Percentiles rank a stretch among this genome's conserved stretches.
Evolutionary conservation across 2,888 invertebrate species (phyloP).

Genomic region (Lycophotia porphyrea): DNA sequence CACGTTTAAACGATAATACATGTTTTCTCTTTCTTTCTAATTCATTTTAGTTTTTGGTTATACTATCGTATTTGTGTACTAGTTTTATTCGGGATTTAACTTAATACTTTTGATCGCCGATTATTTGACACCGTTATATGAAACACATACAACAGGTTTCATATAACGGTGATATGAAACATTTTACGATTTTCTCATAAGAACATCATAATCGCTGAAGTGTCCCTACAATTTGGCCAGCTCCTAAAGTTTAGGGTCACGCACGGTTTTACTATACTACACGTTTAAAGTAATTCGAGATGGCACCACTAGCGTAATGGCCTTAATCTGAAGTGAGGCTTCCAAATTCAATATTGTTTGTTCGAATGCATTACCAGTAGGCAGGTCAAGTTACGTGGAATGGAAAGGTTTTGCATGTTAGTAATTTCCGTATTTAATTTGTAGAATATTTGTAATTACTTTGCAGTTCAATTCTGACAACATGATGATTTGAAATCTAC

Average conservation of each 20-base stretch:
- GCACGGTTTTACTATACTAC: conserved; percentile 16
- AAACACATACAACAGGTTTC: too few species aligned
- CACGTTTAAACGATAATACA: not conserved
- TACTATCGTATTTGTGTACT: not conserved
- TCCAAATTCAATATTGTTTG: conserved; percentile 60
- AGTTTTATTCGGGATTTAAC: not conserved
- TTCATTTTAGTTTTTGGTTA: not conserved
- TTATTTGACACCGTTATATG: too few species aligned
- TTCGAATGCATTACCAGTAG: conserved; percentile 13
- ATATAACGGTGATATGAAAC: not conserved
- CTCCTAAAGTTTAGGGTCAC: conserved; percentile 33
- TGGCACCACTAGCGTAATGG: conserved; percentile 13
- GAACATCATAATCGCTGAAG: not conserved
- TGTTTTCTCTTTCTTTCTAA: not conserved
- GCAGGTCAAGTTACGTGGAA: not conserved
- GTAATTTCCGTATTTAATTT: not conserved
- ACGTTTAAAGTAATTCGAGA: conserved; percentile 47
- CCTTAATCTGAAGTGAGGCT: conserved; percentile 54
- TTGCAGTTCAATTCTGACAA: not conserved
- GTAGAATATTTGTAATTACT: not conserved
- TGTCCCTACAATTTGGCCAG: conserved; percentile 17
- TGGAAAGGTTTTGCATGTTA: not conserved
- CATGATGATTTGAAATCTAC: too few species aligned
- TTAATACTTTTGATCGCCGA: not conserved
- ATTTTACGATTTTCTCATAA: conserved; percentile 6